Base-by-base conservation (phyloP, 2,113 vertebrate species). In the Atlantisia rogersi region DNA sequence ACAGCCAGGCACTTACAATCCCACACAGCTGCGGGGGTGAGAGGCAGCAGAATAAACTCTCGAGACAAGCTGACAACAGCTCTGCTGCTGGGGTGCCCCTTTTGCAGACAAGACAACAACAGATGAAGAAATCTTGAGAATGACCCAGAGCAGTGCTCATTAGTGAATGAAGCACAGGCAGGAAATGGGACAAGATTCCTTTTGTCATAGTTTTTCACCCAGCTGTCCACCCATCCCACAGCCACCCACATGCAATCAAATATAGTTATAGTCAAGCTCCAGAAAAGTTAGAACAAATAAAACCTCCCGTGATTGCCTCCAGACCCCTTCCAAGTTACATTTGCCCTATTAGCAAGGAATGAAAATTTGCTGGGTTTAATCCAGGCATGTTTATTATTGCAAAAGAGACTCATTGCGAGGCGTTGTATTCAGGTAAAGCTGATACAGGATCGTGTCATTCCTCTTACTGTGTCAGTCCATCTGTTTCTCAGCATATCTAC, bases 41-140 rank as follows among this genome's bases (percentile, higher is more conserved):
- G 90, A 95, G 65, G 82, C 76, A 94, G 79, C 73, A 86, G 95
- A 96, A 86, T 95, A 96, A 96, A 87, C 81, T 88, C 82, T 82
- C 71, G 68, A 93, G 92, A 91, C 92, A 96, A 94, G 92, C 96
- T 93, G 92, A 88, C 82, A 90, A 91, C 96, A 95, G 77, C 89
- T 95, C 85, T 70, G 48, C 70, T 80, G 82, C 95, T 20, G 58
- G 93, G 90, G 69, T 93, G 92, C 93, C 93, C 93, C 76, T 82
- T 89, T 82, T 95, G 93, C 97, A 95, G 88, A 93, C 60, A 59
- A 95, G 95, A 94, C 96, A 88, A 85, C 85, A 92, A 92, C 97
- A 97, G 91, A 97, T 88, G 94, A 97, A 95, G 95, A 97, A 97
- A 92, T 93, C 79, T 92, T 96, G 91, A 56, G 58, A 93, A 62